phyloP scores from a whole-genome alignment of 2,888 invertebrate species.

The Choristoneura rosaceana region DNA sequence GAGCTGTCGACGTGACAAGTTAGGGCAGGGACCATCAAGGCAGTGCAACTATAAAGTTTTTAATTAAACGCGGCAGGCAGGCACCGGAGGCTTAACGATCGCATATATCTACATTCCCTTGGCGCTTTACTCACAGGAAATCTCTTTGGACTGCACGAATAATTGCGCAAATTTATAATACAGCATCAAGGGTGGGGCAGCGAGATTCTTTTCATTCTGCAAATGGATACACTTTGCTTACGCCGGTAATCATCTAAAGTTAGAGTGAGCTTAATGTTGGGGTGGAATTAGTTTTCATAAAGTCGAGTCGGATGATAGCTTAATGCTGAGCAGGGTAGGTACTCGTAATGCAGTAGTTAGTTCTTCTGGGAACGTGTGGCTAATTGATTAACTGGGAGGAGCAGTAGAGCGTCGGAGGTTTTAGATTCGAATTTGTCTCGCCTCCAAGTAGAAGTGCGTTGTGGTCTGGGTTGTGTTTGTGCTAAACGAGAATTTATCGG shows the following conservation, averaged over 20 bases:
- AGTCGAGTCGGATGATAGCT: conserved; percentile 37
- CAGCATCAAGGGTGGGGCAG: conserved; percentile 64
- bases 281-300: conserved; percentile 52
- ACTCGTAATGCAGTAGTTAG: conserved; percentile 52
- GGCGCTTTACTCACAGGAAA: conserved; percentile 70
- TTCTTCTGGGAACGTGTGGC: conserved; percentile 50
- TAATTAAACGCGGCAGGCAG: conserved; percentile 73
- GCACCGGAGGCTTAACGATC: conserved; percentile 70
- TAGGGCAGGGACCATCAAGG: conserved; percentile 55
- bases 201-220: conserved; percentile 59
- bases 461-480: conserved; percentile 44
- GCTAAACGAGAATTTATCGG: conserved; percentile 64
- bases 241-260: conserved; percentile 52
- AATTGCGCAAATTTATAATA: conserved; percentile 79
- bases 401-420: conserved; percentile 49
- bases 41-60: conserved; percentile 76
- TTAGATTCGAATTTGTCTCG: conserved; percentile 33
- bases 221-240: conserved; percentile 66
- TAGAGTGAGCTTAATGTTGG: conserved; percentile 51
- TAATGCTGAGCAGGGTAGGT: conserved; percentile 42
- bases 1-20: conserved; percentile 56
- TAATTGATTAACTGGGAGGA: conserved; percentile 72
- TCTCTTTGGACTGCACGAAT: conserved; percentile 71
- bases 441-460: conserved; percentile 1
- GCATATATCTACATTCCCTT: conserved; percentile 78